Evolutionary conservation across 2,888 invertebrate genomes (phyloP), one percentile per base, ranked within the genome.

Genomic region (Gari tellinella): DNA sequence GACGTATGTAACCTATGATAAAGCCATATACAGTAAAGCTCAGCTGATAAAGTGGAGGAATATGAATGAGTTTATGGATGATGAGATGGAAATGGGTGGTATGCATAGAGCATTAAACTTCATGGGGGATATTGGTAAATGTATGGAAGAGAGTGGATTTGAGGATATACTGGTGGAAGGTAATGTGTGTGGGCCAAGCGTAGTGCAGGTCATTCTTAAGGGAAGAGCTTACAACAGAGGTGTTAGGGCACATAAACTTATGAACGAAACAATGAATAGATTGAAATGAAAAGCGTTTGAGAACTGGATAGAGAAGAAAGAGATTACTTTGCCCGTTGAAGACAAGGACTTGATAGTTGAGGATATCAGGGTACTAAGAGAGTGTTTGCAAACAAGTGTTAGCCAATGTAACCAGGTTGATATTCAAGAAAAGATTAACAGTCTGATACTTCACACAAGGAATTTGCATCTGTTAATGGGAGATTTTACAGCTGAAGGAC

Each of bases 1-100:
- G n/a, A n/a, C n/a, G n/a, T n/a, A n/a, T n/a, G n/a, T n/a, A n/a
- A n/a, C 56, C 14, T 69, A 63, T 56, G 62, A 69, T 37, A 63
- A 69, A 41, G 63, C 63, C 12, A 69, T 69, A 40, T 69, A 69
- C 56, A 63, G 69, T 46, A 69, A 69, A 51, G 69, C 57, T 26
- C 69, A 63, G 25, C 56, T 64, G 43, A 69, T 69, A 15, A 64
- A 69, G 31, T 61, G 67, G 60, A 67, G 52, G 52, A 52, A 52
- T 46, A 19, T 49, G 21, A 45, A 31, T 19, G 45, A 63, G 26
- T 69, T 69, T 51, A 37, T 26, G 31, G 43, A 41, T 41, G 63
- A 69, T 57, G 57, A 69, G 25, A 23, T 69, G 49, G 57, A 57
- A 49, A 57, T 63, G 57, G 56, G 63, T 38, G 69, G 57, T 12